Percentiles rank a stretch among this genome's conserved stretches.
These are phyloP conservation scores for Pollicipes pollicipes DNA, from an alignment of 1,140 invertebrate genomes.

Conservation along the genomic window DNA sequence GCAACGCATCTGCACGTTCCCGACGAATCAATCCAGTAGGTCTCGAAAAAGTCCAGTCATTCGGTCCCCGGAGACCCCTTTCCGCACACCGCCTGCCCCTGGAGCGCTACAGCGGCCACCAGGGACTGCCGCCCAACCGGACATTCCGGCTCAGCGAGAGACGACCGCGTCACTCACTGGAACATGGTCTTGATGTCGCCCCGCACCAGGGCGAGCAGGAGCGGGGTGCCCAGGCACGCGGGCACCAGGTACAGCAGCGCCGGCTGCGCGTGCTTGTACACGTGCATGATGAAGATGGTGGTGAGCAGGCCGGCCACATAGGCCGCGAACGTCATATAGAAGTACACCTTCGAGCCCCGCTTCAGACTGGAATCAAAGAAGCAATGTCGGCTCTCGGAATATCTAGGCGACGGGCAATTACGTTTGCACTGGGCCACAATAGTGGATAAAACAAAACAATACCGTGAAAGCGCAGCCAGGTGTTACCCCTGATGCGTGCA, in stretches of 20 bases:
- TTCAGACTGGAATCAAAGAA: conserved; percentile 46
- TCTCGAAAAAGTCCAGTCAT: too few relatives aligned
- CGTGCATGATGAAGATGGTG: conserved; percentile 95
- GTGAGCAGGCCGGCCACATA: conserved; percentile 83
- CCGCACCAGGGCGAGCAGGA: conserved; percentile 64
- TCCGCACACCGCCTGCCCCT: too few relatives aligned
- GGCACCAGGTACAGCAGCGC: conserved; percentile 94
- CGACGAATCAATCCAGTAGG: neutral
- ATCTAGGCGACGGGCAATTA: neutral
- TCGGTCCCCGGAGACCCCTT: too few relatives aligned
- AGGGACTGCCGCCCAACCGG: too few relatives aligned
- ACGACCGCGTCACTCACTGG: conserved; percentile 61
- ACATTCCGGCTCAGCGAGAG: conserved; percentile 10
- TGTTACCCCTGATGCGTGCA: too few relatives aligned
- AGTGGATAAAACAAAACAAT: conserved; percentile 6
- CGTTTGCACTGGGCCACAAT: too few relatives aligned
- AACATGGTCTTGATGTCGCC: conserved; percentile 83
- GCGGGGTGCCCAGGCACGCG: conserved; percentile 75
- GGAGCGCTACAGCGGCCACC: too few relatives aligned
- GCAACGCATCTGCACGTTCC: too few relatives aligned
- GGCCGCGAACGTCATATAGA: conserved; percentile 35
- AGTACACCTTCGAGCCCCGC: conserved; percentile 41
- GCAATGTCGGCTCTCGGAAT: conserved; percentile 4
- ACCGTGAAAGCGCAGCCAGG: neutral
- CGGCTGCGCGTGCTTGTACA: conserved; percentile 97